Evolutionary conservation across 2,113 vertebrate species (phyloP), one percentile per base, ranked within the genome.

Genomic region (Pseudonaja textilis): DNA sequence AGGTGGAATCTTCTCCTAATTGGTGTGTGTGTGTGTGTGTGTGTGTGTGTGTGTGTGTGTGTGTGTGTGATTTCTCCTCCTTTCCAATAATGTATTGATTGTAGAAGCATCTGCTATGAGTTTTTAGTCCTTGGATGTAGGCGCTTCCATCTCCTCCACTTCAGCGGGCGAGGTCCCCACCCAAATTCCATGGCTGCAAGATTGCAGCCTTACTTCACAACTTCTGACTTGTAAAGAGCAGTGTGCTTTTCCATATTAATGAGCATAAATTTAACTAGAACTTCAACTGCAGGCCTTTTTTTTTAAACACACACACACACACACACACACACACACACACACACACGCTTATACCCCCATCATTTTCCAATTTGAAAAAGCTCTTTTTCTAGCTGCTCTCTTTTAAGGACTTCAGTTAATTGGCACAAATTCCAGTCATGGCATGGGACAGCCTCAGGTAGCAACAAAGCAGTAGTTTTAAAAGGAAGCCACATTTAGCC

Each of bases 401-500:
- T 74, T 92, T 59, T 57, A 92, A 92, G 89, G 88, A 29, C 8
- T 26, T n/a, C 10, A 9, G 50, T 89, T 91, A 93, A 91, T 89
- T 91, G 93, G 90, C 93, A 61, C 16, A 26, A 61, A 59, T 91
- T 85, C 90, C 87, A 45, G 47, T 47, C 22, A 6, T 55, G 34
- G 85, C 85, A 47, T 56, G 52, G 93, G 93, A 91, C 90, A 91
- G 90, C 90, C 42, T 88, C 93, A 91, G 93, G 93, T 93, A 91
- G 93, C 55, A 91, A 85, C 86, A 91, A 93, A 93, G 64, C 50
- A 2, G 59, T 85, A 12, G 54, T 93, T 93, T 61, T 39, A 85
- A 91, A 89, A 89, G 90, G 87, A 89, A 93, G 61, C 87, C 34
- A 55, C 93, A 93, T 93, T 91, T 89, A 91, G 89, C 87, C 89